Evolutionary conservation across 2,113 vertebrate genomes (phyloP).

Genomic region (Cisticola juncidis): DNA sequence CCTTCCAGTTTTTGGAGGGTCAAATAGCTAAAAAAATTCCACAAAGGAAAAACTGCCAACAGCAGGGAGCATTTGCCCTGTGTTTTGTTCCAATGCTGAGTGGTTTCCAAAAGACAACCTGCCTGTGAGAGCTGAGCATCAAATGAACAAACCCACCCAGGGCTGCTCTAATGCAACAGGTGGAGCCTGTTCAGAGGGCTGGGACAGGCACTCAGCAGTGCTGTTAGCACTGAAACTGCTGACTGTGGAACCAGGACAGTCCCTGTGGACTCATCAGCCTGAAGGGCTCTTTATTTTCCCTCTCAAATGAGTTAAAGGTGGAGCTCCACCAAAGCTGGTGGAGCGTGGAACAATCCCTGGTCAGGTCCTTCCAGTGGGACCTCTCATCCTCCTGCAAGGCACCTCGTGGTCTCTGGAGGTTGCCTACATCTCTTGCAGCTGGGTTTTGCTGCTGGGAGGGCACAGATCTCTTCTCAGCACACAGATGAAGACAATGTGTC

Average conservation of each 20-base stretch:
- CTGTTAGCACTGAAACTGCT: not conserved
- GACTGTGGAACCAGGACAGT: not conserved
- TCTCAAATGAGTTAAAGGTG: not conserved
- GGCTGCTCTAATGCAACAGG: not conserved
- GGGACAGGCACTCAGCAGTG: not conserved
- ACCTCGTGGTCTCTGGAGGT: not conserved
- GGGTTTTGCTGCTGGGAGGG: not conserved
- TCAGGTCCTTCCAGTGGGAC: not conserved
- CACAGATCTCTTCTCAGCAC: not conserved
- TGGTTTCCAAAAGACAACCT: not conserved
- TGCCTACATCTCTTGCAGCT: not conserved
- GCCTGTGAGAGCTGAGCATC: not conserved
- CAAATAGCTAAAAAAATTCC: not conserved
- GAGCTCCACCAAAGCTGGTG: not conserved
- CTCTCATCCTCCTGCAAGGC: not conserved
- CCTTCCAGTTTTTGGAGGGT: not conserved
- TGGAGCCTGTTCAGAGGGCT: not conserved
- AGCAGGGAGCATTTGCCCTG: not conserved
- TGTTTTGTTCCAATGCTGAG: not conserved
- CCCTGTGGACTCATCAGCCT: not conserved
- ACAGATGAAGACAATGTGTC: not conserved
- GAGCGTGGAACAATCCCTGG: not conserved
- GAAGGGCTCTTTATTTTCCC: not conserved
- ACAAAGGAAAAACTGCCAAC: not conserved
- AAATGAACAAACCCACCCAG: not conserved